A percentile compares a stretch with the other conserved stretches of the same genome.
phyloP scores from a whole-genome alignment of 92 coral and sea anemone genomes.

The Ricordea florida region DNA sequence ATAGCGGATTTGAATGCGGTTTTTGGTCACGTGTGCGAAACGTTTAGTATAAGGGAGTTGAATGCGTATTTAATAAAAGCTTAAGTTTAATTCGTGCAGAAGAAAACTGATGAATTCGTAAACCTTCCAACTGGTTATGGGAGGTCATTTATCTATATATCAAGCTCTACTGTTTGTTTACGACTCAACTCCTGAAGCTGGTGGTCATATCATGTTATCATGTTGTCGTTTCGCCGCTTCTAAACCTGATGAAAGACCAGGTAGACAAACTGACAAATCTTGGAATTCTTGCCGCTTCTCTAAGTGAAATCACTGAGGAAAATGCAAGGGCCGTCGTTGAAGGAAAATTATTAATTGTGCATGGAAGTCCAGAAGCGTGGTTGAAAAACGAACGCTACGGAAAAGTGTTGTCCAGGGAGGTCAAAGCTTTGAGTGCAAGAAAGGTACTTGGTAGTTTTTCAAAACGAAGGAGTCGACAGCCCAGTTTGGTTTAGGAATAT shows the following conservation, averaged over 20 bases:
- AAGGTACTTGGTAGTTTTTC: too few species aligned
- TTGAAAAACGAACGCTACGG: constrained; percentile 59
- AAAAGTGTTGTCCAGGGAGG: constrained; percentile 42
- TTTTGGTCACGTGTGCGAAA: constrained; percentile 9
- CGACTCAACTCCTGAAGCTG: not conserved
- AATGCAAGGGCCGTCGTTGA: constrained; percentile 27
- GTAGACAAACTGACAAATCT: constrained; percentile 17
- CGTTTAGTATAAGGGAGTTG: constrained; percentile 8
- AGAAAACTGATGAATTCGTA: constrained; percentile 30
- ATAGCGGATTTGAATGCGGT: constrained; percentile 3
- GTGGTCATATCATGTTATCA: constrained; percentile 47
- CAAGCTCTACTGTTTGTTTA: constrained; percentile 28
- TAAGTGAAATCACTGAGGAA: constrained; percentile 44
- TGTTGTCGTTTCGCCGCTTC: constrained; percentile 44
- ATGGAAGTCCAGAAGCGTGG: constrained; percentile 56
- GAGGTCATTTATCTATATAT: constrained; percentile 32
- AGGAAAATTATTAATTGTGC: too few species aligned
- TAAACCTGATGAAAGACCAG: constrained; percentile 42
- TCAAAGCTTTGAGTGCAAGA: too few species aligned
- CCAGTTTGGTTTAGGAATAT: too few species aligned
- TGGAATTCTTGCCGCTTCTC: constrained; percentile 26
- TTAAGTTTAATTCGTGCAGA: not conserved
- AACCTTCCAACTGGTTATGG: constrained; percentile 47
- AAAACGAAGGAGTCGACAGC: too few species aligned
- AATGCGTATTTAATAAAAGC: constrained; percentile 23